Evolutionary conservation across 2,888 invertebrate species (phyloP).

Genomic region (Protonemura montana): DNA sequence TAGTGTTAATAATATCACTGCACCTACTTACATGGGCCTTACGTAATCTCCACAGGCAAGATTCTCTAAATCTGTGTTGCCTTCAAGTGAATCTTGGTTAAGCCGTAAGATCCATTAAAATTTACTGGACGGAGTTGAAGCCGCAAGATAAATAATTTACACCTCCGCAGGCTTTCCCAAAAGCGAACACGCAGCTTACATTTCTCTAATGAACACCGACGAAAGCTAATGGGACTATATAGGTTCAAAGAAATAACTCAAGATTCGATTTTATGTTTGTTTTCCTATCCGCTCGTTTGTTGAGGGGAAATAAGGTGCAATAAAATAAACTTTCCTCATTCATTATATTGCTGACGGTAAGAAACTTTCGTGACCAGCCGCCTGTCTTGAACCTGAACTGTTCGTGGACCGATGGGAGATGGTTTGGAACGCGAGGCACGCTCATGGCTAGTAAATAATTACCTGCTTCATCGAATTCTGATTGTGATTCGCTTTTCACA

Average conservation of each 20-base stretch:
- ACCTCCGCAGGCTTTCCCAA: conserved; percentile 1
- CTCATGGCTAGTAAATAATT: too few species aligned
- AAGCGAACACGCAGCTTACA: not conserved
- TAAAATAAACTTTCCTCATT: conserved; percentile 27
- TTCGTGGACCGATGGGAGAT: too few species aligned
- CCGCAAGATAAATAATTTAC: conserved; percentile 19
- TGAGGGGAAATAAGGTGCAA: conserved; percentile 31
- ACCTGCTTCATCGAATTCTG: too few species aligned
- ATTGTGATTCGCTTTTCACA: too few species aligned
- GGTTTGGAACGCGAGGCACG: too few species aligned
- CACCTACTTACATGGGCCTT: not conserved
- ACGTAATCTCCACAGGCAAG: not conserved
- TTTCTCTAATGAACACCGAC: conserved; percentile 18
- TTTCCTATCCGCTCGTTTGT: not conserved
- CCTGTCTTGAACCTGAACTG: too few species aligned
- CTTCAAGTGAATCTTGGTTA: conserved; percentile 12
- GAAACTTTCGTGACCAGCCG: not conserved
- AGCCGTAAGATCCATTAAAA: conserved; percentile 5
- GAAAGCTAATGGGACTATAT: conserved; percentile 5
- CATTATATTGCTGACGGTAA: not conserved
- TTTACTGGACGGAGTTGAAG: not conserved
- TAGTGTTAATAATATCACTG: not conserved
- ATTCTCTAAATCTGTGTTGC: conserved; percentile 4
- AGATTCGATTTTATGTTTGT: conserved; percentile 19
- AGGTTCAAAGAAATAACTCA: conserved; percentile 18